These are phyloP conservation scores for Matsumurasca onukii DNA, from an alignment of 1,140 invertebrate species.

Conservation along the genomic window DNA sequence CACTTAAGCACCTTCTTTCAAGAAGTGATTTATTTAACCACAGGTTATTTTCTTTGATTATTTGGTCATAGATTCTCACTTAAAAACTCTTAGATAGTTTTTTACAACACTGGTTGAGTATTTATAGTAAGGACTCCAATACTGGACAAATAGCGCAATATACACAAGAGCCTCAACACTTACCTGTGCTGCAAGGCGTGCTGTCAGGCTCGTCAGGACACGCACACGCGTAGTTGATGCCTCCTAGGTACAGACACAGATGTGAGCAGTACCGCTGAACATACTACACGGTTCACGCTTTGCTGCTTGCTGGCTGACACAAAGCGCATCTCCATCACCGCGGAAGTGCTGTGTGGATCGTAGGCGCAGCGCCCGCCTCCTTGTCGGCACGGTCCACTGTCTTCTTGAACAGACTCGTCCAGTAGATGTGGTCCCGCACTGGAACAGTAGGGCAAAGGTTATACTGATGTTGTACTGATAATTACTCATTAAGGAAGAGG, in stretches of 20 bases:
- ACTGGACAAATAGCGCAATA: too few species aligned
- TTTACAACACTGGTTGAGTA: too few species aligned
- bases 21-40: too few species aligned
- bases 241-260: constrained; percentile 68
- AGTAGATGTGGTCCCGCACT: constrained; percentile 79
- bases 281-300: constrained; percentile 74
- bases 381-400: constrained; percentile 75
- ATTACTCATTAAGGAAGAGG: too few species aligned
- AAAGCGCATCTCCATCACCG: constrained; percentile 71
- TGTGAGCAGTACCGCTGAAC: constrained; percentile 84
- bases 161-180: constrained; percentile 17
- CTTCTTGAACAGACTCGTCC: constrained; percentile 88
- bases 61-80: too few species aligned
- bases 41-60: too few species aligned
- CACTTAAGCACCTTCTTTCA: too few species aligned
- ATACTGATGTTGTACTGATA: too few species aligned
- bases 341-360: constrained; percentile 66
- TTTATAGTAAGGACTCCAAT: too few species aligned
- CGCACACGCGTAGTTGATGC: constrained; percentile 70
- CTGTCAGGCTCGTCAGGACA: constrained; percentile 71
- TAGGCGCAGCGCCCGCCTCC: constrained; percentile 60
- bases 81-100: too few species aligned
- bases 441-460: constrained; percentile 41
- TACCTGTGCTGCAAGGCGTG: constrained; percentile 51
- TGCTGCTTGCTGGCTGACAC: constrained; percentile 67